Evolutionary conservation across 2,888 invertebrate genomes (phyloP).

Genomic region (Caenorhabditis becei): DNA sequence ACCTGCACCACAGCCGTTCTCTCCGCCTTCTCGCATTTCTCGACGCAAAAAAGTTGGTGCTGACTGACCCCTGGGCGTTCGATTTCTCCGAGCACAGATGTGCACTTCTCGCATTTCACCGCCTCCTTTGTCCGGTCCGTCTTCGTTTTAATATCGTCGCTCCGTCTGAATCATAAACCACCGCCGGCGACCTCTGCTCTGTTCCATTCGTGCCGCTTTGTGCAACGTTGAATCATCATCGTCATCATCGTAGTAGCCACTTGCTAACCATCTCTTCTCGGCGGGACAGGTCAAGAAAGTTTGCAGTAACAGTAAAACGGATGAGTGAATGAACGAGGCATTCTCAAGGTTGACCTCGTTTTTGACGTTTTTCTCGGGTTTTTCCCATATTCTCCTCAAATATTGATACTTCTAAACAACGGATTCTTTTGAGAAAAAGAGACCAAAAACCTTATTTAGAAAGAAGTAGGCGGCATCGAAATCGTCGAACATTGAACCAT

Average conservation of each 20-base stretch:
- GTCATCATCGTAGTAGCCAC: conserved; percentile 25
- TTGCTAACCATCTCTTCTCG: neutral
- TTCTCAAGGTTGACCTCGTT: conserved; percentile 25
- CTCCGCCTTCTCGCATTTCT: conserved; percentile 50
- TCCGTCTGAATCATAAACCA: conserved; percentile 51
- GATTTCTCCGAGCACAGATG: conserved; percentile 44
- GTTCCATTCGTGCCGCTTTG: conserved; percentile 33
- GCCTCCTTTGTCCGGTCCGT: neutral
- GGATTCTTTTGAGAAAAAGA: neutral
- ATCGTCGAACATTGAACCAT: neutral
- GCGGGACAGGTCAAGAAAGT: neutral
- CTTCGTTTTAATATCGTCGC: conserved; percentile 41
- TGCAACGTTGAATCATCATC: conserved; percentile 58
- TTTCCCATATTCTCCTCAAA: conserved; percentile 7
- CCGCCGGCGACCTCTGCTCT: conserved; percentile 8
- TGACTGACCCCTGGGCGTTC: conserved; percentile 43
- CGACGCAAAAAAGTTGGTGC: conserved; percentile 46
- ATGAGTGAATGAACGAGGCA: neutral
- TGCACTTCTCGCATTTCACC: conserved; percentile 55
- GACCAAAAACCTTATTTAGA: conserved; percentile 6
- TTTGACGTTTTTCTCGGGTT: neutral
- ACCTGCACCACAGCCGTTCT: conserved; percentile 56
- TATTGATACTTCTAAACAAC: too few species aligned
- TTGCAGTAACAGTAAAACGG: conserved; percentile 28
- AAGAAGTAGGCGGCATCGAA: neutral